Base-by-base conservation (phyloP, 1,140 invertebrate species). In the Drosophila kikkawai region DNA sequence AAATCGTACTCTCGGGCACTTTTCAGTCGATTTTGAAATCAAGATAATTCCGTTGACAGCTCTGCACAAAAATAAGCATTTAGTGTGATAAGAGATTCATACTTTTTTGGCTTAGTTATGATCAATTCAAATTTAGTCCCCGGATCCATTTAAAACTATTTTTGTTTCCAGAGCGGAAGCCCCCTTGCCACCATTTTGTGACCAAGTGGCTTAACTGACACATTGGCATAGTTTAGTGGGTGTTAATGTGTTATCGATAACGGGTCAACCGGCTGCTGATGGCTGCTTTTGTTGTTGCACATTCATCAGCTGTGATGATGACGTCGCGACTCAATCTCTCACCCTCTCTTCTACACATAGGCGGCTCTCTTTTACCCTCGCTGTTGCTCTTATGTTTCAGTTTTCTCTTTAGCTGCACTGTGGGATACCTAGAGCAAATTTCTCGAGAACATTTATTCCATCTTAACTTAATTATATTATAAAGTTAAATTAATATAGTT, bases 181-280 rank as follows among this genome's bases (percentile, higher is more conserved):
- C 19, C 47, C 17, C 22, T 9, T 2, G 34, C 17, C 63, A 58
- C 78, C 50, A 44, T 26, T 29, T 68, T 39, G 36, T 17, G 22
- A 22, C 41, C 34, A 66, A 74, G 42, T 61, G 42, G 45, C 37
- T 67, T 15, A 59, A 59, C 60, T 86, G 82, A 79, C 82, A 86
- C 79, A 86, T 73, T 86, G 79, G 75, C 82, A 86, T 73, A 76
- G 70, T 86, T 86, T n/a, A 26, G 64, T 75, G 56, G 19, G 53
- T 77, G 45, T 59, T 42, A 77, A 63, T 73, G 37, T 47, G 51
- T 77, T 82, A 76, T 80, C 76, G 67, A 82, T 87, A 70, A 80
- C 64, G 13, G 58, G 51, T 50, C 74, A 59, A 45, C 73, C 55
- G 55, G 68, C 69, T 66, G 26, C 55, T 37, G 71, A 80, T 61